Percentiles rank a stretch among this genome's conserved stretches.
Evolutionary conservation across 1,140 invertebrate genomes (phyloP).

Genomic region (Protaetia brevitarsis): DNA sequence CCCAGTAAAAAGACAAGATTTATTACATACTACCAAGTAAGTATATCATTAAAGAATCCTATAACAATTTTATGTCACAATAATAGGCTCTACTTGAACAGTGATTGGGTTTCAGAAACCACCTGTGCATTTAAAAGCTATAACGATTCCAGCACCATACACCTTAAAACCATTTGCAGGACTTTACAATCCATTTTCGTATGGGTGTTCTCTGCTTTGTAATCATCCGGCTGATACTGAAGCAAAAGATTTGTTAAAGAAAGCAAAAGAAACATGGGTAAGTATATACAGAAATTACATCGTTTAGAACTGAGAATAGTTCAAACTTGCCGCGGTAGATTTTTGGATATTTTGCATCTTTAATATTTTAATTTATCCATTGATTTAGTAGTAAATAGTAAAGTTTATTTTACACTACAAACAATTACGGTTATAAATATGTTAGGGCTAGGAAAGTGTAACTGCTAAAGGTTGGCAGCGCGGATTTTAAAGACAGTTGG

Average conservation of each 20-base stretch:
- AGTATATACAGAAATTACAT: too few species aligned
- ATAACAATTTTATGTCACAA: background rate
- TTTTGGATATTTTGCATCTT: too few species aligned
- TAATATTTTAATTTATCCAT: too few species aligned
- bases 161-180: slow-evolving; percentile 71
- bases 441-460: too few species aligned
- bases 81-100: too few species aligned
- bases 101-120: slow-evolving; percentile 25
- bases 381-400: too few species aligned
- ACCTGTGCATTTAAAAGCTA: slow-evolving; percentile 33
- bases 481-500: too few species aligned
- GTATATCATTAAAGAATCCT: slow-evolving; percentile 23
- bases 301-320: too few species aligned
- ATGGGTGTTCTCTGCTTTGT: slow-evolving; percentile 74
- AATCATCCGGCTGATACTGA: slow-evolving; percentile 75
- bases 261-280: slow-evolving; percentile 70
- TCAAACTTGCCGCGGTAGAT: too few species aligned
- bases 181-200: slow-evolving; percentile 74
- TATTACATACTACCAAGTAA: slow-evolving; percentile 31
- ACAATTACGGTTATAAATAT: too few species aligned
- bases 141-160: slow-evolving; percentile 58
- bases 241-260: slow-evolving; percentile 67
- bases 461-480: too few species aligned
- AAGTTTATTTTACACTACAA: too few species aligned
- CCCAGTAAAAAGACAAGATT: slow-evolving; percentile 36